Base-by-base conservation (phyloP, 2,888 invertebrate genomes). In the Agonum fuliginosum region DNA sequence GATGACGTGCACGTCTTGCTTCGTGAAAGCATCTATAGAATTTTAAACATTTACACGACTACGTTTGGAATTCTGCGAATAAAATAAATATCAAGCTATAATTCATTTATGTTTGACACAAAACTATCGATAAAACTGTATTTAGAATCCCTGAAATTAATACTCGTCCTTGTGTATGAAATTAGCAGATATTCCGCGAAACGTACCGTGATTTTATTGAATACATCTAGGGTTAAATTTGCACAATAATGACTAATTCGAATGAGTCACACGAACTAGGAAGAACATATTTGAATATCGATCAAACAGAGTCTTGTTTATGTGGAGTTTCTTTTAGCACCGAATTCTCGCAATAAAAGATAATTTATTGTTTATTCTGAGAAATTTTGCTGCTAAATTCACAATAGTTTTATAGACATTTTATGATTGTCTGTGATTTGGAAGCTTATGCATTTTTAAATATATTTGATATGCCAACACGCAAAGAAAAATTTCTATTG, bases 161-260 rank as follows among this genome's bases (percentile, higher is more conserved):
- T n/a, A n/a, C n/a, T n/a, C n/a, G n/a, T n/a, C 17, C 14, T 46
- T 6, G 46, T 17, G 17, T 46, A 46, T 46, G 3, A 17, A 46
- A 51, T 62, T 34, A 30, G 58, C 30, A 27, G 8, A 14, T 62
- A 62, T 30, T 62, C 6, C 17, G 8, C 17, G 58, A 58, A 30
- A 27, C 17, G 12, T 27, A 30, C 1, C 30, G 17, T 62, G 30
- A 30, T 14, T 62, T 30, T 30, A 14, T 17, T 30, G 30, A 62
- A 62, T 62, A 62, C 6, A 62, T 62, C 58, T 27, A 30, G 30
- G 24, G n/a, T 10, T 37, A 12, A 46, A 46, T 14, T 46, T 30
- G 30, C 34, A 62, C 54, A 27, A 30, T 34, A 62, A 62, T 62
- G 58, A 62, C 58, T 62, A 62, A 62, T 19, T 14, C 54, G 54